phyloP scores from a whole-genome alignment of 2,888 invertebrate genomes.

The Pegoplata infirma region DNA sequence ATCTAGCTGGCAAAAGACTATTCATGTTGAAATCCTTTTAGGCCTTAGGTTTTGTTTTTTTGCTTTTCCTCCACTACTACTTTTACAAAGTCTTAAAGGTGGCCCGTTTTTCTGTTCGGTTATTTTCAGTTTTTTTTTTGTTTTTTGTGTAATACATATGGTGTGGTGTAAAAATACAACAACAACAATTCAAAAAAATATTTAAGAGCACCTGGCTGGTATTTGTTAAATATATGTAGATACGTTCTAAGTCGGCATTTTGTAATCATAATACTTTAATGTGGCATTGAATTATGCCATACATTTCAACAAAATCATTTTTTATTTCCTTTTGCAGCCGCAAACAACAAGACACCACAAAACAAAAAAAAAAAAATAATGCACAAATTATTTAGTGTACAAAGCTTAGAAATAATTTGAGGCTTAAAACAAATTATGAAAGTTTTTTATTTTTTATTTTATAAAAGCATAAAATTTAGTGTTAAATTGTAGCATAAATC shows the following conservation, averaged over 20 bases:
- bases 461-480: background rate
- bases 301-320: conserved; percentile 47
- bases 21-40: conserved; percentile 38
- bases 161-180: background rate
- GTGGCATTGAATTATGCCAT: conserved; percentile 54
- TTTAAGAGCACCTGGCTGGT: conserved; percentile 43
- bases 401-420: conserved; percentile 26
- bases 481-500: background rate
- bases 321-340: conserved; percentile 4
- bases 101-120: conserved; percentile 40
- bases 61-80: background rate
- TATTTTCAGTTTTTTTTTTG: background rate
- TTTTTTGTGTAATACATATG: conserved; percentile 8
- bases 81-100: conserved; percentile 40
- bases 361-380: background rate
- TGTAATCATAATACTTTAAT: conserved; percentile 50
- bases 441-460: conserved; percentile 25
- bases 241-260: conserved; percentile 42
- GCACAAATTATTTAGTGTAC: background rate
- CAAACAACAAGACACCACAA: background rate
- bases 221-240: conserved; percentile 17
- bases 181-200: background rate
- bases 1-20: conserved; percentile 1
- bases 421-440: conserved; percentile 29
- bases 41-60: conserved; percentile 13